Evolutionary conservation across 2,113 vertebrate species (phyloP), one percentile per base, ranked within the genome.

Genomic region (Hypomesus transpacificus): DNA sequence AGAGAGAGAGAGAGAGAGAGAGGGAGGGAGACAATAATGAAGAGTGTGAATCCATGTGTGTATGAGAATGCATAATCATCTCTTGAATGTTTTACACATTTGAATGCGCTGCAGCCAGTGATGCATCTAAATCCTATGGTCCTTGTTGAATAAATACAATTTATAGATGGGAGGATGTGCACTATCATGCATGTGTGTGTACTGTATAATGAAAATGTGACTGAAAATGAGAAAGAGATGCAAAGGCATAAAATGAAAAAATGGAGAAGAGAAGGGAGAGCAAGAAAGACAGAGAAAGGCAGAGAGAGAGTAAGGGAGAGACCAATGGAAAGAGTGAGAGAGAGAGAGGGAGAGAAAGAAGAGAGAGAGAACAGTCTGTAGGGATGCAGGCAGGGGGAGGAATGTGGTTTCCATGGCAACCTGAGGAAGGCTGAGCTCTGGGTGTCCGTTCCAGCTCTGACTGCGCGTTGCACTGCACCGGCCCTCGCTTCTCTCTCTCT

Each of bases 331-430:
- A 80, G 85, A 83, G 78, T 74, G 76, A 79, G 31, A 83, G 77
- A 83, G 62, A 81, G 70, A 74, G 80, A 75, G 73, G 76, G 71
- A 81, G 72, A 87, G 81, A 87, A 81, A 34, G 0, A 0, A 34
- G 80, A 75, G 73, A 78, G 71, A 72, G 77, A 69, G 85, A 85
- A 82, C 88, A 87, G 90, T 91, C 89, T 92, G 89, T 91, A 86
- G 91, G 91, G 91, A 93, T 92, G 90, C 90, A 91, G 90, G 90
- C 89, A 85, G 91, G 91, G 90, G 90, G 91, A 92, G 91, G 91
- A 92, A 93, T 92, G 82, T 90, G 90, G 92, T 93, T 92, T 91
- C 92, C 89, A 92, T 92, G 88, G 90, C 79, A 91, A 93, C 92
- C 81, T 28, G 78, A 78, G 80, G 89, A 89, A 92, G 91, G 91